These are phyloP conservation scores for Liodrosophila aerea DNA, from an alignment of 2,888 invertebrate species.

Conservation along the genomic window DNA sequence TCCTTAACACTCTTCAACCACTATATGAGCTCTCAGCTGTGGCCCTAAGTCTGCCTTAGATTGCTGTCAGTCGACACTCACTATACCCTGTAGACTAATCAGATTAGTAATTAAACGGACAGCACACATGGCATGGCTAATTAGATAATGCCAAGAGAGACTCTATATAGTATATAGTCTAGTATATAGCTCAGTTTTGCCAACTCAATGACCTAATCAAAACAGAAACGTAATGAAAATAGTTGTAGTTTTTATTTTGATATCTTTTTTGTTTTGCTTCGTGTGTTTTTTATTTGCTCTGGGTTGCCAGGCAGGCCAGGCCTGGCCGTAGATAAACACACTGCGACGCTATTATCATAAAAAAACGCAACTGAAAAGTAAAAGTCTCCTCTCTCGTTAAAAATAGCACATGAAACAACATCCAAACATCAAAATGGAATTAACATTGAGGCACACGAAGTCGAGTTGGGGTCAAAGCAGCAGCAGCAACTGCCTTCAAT, in stretches of 20 bases:
- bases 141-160: conserved; percentile 25
- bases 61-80: no score
- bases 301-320: conserved; percentile 22
- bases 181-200: conserved; percentile 5
- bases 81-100: no score
- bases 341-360: conserved; percentile 30
- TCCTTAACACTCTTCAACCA: no score
- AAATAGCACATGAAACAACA: conserved; percentile 23
- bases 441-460: conserved; percentile 25
- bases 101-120: conserved; percentile 36
- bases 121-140: conserved; percentile 34
- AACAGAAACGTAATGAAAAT: conserved; percentile 13
- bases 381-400: conserved; percentile 26
- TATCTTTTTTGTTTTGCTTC: not conserved
- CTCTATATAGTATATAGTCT: no score
- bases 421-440: conserved; percentile 29
- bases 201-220: conserved; percentile 48
- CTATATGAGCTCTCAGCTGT: no score
- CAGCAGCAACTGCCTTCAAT: conserved; percentile 40
- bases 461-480: conserved; percentile 32
- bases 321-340: conserved; percentile 15
- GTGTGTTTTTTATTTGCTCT: conserved; percentile 8
- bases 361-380: conserved; percentile 17
- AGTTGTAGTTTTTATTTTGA: not conserved
- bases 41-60: no score